phyloP scores from a whole-genome alignment of 2,888 invertebrate species.

The Eurytoma californica region DNA sequence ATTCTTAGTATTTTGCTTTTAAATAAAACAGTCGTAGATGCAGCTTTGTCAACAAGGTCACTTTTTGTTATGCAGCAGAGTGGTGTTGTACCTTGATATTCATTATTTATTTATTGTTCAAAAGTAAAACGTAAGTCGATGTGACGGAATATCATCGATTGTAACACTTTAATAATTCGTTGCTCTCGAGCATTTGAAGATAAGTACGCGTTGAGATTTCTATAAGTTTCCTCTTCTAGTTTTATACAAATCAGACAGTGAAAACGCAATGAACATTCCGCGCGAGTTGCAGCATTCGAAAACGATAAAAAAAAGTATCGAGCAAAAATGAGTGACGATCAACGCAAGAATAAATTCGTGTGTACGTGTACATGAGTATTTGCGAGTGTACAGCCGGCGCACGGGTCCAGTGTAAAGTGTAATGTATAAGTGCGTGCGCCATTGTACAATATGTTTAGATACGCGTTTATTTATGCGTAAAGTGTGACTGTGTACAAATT shows the following conservation, averaged over 20 bases:
- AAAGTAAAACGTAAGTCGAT: slow-evolving; percentile 9
- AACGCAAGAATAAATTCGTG: slow-evolving; percentile 15
- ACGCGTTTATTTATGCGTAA: too few species aligned
- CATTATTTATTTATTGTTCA: background rate
- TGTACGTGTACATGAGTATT: background rate
- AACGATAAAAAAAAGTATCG: slow-evolving; percentile 62
- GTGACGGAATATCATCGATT: slow-evolving; percentile 13
- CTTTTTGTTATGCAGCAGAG: slow-evolving; percentile 41
- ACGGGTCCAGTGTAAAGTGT: too few species aligned
- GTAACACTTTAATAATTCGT: slow-evolving; percentile 37
- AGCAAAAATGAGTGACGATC: slow-evolving; percentile 56
- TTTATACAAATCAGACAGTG: slow-evolving; percentile 39
- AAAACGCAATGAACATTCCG: slow-evolving; percentile 61
- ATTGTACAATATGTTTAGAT: too few species aligned
- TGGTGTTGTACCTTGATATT: slow-evolving; percentile 46
- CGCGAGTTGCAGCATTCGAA: slow-evolving; percentile 58
- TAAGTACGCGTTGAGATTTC: slow-evolving; percentile 18
- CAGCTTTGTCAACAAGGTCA: slow-evolving; percentile 49
- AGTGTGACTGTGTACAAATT: slow-evolving; percentile 47
- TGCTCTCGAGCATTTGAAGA: slow-evolving; percentile 27
- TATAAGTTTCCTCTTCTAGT: background rate
- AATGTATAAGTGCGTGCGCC: slow-evolving; percentile 29
- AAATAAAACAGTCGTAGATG: slow-evolving; percentile 38
- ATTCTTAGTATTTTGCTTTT: slow-evolving; percentile 23
- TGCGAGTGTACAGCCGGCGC: background rate